These are phyloP conservation scores for Nephrotoma appendiculata DNA, from an alignment of 2,888 invertebrate genomes.

Conservation along the genomic window DNA sequence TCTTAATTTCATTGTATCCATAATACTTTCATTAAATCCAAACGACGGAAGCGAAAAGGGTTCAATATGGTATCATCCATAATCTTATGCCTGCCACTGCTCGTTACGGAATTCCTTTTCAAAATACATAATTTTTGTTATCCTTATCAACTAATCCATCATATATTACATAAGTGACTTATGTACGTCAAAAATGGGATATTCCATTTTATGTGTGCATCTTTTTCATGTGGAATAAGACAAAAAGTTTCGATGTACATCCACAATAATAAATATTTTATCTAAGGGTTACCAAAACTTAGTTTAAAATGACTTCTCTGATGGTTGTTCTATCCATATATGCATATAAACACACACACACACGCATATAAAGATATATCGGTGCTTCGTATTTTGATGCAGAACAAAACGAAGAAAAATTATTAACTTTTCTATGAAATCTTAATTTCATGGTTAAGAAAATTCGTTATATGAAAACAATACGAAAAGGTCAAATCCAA, in stretches of 20 bases:
- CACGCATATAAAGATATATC: background rate
- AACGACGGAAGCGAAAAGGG: background rate
- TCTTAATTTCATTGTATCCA: background rate
- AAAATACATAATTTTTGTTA: background rate
- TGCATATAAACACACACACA: background rate
- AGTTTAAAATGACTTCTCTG: background rate
- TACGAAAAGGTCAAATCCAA: background rate
- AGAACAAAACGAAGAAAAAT: background rate
- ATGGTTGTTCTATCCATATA: background rate
- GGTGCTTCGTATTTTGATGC: background rate
- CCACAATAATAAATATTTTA: background rate
- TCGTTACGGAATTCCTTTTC: background rate
- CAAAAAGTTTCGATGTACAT: background rate
- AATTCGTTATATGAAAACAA: background rate
- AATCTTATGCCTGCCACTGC: background rate
- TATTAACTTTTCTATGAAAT: background rate
- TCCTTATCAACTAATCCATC: background rate
- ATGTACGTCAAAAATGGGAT: background rate
- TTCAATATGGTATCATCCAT: background rate
- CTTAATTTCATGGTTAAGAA: conserved; percentile 2
- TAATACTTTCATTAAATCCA: background rate
- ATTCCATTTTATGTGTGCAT: background rate
- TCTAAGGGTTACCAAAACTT: background rate
- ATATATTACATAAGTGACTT: background rate
- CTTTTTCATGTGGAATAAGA: background rate